These are phyloP conservation scores for Ceramica pisi DNA, from an alignment of 2,888 invertebrate genomes.

Conservation along the genomic window DNA sequence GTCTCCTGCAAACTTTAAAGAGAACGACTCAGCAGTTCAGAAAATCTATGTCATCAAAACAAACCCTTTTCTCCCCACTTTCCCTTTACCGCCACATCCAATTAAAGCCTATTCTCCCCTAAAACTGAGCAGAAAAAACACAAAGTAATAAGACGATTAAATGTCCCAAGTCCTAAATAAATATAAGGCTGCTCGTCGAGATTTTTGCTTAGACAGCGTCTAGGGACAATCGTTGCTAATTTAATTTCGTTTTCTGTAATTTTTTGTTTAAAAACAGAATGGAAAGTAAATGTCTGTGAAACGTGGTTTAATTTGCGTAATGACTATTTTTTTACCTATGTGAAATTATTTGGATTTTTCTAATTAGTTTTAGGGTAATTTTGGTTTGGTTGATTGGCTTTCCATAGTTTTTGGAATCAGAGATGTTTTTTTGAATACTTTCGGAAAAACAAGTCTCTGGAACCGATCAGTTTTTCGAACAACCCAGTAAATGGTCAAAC, in stretches of 20 bases:
- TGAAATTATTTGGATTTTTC: background rate
- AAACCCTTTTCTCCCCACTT: constrained; percentile 36
- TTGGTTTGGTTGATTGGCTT: too few relatives aligned
- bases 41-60: constrained; percentile 47
- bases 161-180: constrained; percentile 68
- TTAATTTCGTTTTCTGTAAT: constrained; percentile 68
- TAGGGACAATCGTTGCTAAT: constrained; percentile 67
- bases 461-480: too few relatives aligned
- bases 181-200: constrained; percentile 58
- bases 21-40: constrained; percentile 26
- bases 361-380: too few relatives aligned
- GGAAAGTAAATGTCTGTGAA: constrained; percentile 30
- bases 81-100: constrained; percentile 20
- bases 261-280: constrained; percentile 60
- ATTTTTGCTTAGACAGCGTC: constrained; percentile 60
- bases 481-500: too few relatives aligned
- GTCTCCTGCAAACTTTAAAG: too few relatives aligned
- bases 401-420: too few relatives aligned
- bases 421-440: too few relatives aligned
- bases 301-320: constrained; percentile 52
- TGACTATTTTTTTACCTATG: constrained; percentile 24
- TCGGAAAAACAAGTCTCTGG: too few relatives aligned
- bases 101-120: constrained; percentile 42
- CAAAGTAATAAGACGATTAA: constrained; percentile 63
- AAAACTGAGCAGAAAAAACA: constrained; percentile 45